Evolutionary conservation across 2,888 invertebrate species (phyloP).

Genomic region (Papilio demoleus): DNA sequence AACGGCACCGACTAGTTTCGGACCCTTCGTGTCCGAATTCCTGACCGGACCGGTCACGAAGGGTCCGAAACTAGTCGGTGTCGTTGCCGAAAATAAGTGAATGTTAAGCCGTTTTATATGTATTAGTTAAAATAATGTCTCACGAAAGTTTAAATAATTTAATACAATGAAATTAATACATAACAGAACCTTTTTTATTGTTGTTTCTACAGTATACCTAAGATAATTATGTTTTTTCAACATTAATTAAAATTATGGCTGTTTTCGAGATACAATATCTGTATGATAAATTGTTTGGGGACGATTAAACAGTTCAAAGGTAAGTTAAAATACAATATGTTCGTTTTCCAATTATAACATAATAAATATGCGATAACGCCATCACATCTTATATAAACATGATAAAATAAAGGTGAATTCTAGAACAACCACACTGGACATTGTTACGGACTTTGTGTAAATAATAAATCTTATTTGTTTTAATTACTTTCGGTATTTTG

Average conservation of each 20-base stretch:
- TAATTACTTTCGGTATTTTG: slow-evolving; percentile 13
- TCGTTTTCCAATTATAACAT: neutral
- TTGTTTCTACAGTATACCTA: neutral
- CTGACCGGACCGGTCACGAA: no score
- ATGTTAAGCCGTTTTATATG: no score
- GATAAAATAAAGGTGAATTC: neutral
- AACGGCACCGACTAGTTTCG: no score
- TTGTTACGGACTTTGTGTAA: neutral
- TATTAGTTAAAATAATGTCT: no score
- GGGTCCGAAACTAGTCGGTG: no score
- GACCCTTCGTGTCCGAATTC: no score
- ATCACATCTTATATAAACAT: neutral
- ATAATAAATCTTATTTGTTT: no score
- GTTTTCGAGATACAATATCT: neutral
- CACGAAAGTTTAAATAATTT: no score
- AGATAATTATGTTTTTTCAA: neutral
- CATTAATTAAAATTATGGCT: neutral
- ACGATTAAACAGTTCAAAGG: neutral
- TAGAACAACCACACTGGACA: neutral
- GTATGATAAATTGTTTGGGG: neutral
- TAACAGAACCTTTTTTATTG: no score
- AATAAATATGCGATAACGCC: neutral
- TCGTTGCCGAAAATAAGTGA: no score
- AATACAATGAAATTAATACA: no score
- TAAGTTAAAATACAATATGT: neutral